Conservation (phyloP, 2,113 vertebrate genomes). For the Halcyon malimbica region DNA sequence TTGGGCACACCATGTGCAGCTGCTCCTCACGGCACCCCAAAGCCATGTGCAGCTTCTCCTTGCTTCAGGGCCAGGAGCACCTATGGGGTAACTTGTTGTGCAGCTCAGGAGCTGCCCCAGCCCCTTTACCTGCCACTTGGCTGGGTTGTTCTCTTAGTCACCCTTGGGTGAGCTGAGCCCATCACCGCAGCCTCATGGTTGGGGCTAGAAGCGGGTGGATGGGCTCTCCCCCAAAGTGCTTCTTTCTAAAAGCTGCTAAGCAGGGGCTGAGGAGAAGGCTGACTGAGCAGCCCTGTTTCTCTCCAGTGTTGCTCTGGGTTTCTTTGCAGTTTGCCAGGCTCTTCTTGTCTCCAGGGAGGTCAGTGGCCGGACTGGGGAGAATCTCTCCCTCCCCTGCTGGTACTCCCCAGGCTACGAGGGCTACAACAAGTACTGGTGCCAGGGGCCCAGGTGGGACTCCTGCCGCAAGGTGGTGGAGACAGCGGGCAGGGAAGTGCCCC, state of each 20-base stretch:
- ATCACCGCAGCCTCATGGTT: neutral
- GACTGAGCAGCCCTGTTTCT: neutral
- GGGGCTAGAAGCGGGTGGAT: neutral
- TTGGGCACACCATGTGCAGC: neutral
- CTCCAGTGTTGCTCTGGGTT: neutral
- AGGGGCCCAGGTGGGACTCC: neutral
- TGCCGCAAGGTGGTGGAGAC: neutral
- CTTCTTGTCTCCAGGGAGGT: neutral
- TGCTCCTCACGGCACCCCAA: neutral
- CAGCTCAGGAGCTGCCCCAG: neutral
- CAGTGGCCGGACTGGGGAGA: neutral
- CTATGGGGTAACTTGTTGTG: fast-evolving
- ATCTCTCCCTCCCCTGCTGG: neutral
- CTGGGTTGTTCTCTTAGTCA: neutral
- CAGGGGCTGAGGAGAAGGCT: fast-evolving
- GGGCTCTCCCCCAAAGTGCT: neutral
- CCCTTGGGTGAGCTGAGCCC: neutral
- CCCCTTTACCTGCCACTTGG: neutral
- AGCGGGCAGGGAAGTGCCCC: fast-evolving
- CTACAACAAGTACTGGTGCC: neutral
- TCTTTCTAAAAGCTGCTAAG: neutral
- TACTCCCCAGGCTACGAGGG: neutral
- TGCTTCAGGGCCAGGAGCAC: neutral
- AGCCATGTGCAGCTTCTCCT: neutral
- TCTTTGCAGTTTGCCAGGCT: neutral